Percentiles rank a stretch among this genome's conserved stretches.
These are phyloP conservation scores for Sphinx pinastri DNA, from an alignment of 2,888 invertebrate genomes.

Conservation along the genomic window DNA sequence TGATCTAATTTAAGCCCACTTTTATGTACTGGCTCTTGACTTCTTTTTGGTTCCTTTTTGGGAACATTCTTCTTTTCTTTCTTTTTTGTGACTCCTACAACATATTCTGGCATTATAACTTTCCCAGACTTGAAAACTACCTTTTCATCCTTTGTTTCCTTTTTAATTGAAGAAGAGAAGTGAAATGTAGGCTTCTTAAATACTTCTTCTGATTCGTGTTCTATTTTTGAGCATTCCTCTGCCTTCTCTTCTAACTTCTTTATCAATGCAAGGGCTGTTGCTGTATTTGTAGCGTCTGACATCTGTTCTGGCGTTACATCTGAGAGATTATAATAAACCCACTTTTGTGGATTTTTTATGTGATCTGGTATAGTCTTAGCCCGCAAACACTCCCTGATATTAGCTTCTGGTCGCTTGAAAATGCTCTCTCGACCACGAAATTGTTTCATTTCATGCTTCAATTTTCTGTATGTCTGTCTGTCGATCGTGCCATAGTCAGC, in stretches of 20 bases:
- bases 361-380: constrained; percentile 72
- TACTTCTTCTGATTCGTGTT: constrained; percentile 56
- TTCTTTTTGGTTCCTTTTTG: constrained; percentile 40
- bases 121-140: constrained; percentile 86
- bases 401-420: constrained; percentile 89
- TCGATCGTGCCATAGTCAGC: constrained; percentile 62
- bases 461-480: constrained; percentile 63
- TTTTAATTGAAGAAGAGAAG: constrained; percentile 64
- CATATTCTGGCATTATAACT: constrained; percentile 92
- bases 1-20: constrained; percentile 74
- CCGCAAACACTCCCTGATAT: constrained; percentile 83
- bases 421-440: constrained; percentile 90
- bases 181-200: constrained; percentile 76
- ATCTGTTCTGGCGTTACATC: constrained; percentile 90
- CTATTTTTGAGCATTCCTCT: constrained; percentile 49
- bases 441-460: constrained; percentile 82
- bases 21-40: constrained; percentile 48
- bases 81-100: constrained; percentile 86
- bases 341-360: constrained; percentile 90
- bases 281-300: constrained; percentile 90
- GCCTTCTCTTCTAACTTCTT: constrained; percentile 85
- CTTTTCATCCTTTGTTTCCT: constrained; percentile 50
- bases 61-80: constrained; percentile 70
- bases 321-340: constrained; percentile 91
- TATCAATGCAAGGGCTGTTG: constrained; percentile 91